Conservation (phyloP, 2,113 vertebrate species). For the Datnioides undecimradiatus region DNA sequence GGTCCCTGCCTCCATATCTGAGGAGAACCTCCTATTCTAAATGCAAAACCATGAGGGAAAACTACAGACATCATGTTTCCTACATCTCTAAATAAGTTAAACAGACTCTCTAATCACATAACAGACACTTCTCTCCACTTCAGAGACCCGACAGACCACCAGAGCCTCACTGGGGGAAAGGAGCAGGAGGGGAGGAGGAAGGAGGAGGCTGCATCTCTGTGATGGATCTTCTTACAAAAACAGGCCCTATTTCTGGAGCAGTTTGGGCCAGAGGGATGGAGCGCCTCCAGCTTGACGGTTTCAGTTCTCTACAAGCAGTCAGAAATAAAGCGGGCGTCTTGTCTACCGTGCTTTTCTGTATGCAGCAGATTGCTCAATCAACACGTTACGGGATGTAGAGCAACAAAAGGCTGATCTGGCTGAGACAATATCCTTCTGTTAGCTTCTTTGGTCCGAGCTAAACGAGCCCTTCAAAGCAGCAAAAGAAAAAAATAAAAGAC, state of each 20-base stretch:
- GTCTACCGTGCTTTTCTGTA: background rate
- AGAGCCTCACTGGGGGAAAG: conserved; percentile 42
- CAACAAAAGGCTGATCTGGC: background rate
- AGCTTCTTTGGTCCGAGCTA: background rate
- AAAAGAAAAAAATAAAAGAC: background rate
- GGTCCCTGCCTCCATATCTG: background rate
- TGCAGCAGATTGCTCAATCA: conserved; percentile 33
- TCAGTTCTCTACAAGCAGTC: conserved; percentile 58
- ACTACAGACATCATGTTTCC: conserved; percentile 46
- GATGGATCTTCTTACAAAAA: conserved; percentile 79
- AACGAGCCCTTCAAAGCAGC: background rate
- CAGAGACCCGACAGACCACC: conserved; percentile 52
- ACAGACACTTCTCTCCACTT: conserved; percentile 58
- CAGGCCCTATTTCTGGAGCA: conserved; percentile 79
- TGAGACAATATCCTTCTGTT: background rate
- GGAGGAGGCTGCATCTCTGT: conserved; percentile 48
- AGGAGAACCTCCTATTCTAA: background rate
- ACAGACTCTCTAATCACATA: conserved; percentile 60
- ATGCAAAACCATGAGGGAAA: conserved; percentile 14
- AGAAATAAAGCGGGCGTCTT: conserved; percentile 51
- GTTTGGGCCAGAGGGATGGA: conserved; percentile 64
- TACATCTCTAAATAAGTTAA: conserved; percentile 32
- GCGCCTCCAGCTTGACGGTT: conserved; percentile 46
- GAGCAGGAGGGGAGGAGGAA: conserved; percentile 29
- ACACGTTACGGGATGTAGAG: conserved; percentile 40